Conservation (phyloP, 2,888 invertebrate species). For the Cataglyphis rosenhaueri region DNA sequence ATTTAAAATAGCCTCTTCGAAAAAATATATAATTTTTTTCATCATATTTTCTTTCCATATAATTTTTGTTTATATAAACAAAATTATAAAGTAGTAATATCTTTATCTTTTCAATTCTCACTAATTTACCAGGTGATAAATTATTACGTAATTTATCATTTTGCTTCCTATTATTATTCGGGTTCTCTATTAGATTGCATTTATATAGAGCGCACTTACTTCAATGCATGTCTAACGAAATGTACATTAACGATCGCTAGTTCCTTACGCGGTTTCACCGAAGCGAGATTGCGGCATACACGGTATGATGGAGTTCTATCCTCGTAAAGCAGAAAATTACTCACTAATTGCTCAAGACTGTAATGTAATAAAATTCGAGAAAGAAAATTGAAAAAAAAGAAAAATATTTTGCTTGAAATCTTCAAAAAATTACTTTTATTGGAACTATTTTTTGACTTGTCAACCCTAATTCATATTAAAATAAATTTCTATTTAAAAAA, state of each 20-base stretch:
- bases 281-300: constrained; percentile 62
- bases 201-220: constrained; percentile 18
- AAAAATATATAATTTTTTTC: not conserved
- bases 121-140: not conserved
- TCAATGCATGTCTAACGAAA: constrained; percentile 42
- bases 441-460: not conserved
- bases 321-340: constrained; percentile 60
- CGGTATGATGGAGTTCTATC: constrained; percentile 55
- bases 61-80: not conserved
- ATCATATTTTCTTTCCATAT: not conserved
- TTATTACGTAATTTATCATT: constrained; percentile 33
- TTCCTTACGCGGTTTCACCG: constrained; percentile 56
- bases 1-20: not conserved
- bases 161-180: constrained; percentile 6
- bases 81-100: not conserved
- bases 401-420: not conserved
- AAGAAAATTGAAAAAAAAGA: not conserved
- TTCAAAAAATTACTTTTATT: not conserved
- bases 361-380: constrained; percentile 30
- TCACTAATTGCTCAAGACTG: constrained; percentile 58
- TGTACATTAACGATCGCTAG: constrained; percentile 36
- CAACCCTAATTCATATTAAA: not conserved
- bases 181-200: constrained; percentile 20
- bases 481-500: not conserved
- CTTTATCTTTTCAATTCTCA: constrained; percentile 12